Conservation (phyloP, 2,113 vertebrate genomes). For the Saccopteryx leptura region DNA sequence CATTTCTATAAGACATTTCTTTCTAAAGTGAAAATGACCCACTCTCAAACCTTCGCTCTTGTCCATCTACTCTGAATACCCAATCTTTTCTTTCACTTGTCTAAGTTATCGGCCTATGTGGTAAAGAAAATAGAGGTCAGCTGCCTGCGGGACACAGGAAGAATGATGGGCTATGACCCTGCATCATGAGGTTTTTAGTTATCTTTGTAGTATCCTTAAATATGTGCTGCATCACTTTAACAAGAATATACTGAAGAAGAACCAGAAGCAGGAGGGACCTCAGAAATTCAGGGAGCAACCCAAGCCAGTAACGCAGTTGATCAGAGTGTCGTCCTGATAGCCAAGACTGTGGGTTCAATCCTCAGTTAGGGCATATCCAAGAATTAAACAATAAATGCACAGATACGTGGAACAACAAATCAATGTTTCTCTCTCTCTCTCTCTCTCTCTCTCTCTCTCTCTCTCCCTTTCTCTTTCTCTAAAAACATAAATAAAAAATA, state of each 20-base stretch:
- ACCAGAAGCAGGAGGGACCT: background rate
- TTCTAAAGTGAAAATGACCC: background rate
- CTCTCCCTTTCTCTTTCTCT: no score
- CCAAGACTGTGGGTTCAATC: no score
- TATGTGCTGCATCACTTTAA: background rate
- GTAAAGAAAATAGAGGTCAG: background rate
- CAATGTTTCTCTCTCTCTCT: no score
- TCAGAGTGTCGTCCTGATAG: no score
- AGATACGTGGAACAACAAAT: no score
- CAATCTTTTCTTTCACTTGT: background rate
- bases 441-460: background rate
- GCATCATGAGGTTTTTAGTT: background rate
- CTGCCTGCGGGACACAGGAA: background rate
- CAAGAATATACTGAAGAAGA: background rate
- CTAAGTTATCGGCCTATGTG: background rate
- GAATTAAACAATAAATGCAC: no score
- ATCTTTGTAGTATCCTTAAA: background rate
- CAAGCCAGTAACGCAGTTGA: no score
- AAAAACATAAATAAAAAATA: no score
- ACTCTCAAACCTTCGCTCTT: background rate
- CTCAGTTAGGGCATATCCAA: no score
- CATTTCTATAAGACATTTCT: no score
- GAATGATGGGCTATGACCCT: background rate
- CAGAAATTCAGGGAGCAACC: background rate
- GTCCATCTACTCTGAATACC: background rate